phyloP scores from a whole-genome alignment of 2,797 vertebrate genomes.

The Sarcophilus harrisii region DNA sequence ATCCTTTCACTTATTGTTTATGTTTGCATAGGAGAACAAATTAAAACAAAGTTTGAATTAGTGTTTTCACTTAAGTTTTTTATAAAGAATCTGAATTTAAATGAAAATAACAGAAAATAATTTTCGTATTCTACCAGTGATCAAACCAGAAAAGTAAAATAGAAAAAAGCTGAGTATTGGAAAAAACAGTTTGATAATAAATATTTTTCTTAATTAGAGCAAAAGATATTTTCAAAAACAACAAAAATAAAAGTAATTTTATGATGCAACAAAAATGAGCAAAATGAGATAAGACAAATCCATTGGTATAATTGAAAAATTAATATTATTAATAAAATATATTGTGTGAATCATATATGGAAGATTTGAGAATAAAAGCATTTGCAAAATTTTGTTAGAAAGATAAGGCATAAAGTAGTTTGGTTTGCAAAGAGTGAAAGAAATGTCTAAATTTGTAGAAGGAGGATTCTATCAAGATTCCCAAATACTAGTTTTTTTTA shows the following conservation, averaged over 20 bases:
- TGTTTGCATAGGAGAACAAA: too few relatives aligned
- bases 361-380: not conserved
- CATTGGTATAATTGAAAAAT: not conserved
- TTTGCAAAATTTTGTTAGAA: not conserved
- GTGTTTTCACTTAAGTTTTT: too few relatives aligned
- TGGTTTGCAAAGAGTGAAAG: not conserved
- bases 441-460: not conserved
- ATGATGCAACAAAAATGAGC: not conserved
- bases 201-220: not conserved
- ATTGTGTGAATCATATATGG: too few relatives aligned
- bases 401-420: not conserved
- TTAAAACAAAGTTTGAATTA: too few relatives aligned
- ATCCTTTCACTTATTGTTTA: too few relatives aligned
- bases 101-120: too few relatives aligned
- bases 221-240: not conserved
- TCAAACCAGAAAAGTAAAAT: not conserved
- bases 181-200: not conserved
- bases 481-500: not conserved
- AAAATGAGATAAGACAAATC: not conserved
- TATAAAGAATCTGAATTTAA: too few relatives aligned
- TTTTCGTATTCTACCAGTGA: too few relatives aligned
- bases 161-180: not conserved
- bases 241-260: not conserved
- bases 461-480: not conserved
- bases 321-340: not conserved